Base-by-base conservation (phyloP, 2,113 vertebrate genomes). In the Sphaerodactylus townsendi region DNA sequence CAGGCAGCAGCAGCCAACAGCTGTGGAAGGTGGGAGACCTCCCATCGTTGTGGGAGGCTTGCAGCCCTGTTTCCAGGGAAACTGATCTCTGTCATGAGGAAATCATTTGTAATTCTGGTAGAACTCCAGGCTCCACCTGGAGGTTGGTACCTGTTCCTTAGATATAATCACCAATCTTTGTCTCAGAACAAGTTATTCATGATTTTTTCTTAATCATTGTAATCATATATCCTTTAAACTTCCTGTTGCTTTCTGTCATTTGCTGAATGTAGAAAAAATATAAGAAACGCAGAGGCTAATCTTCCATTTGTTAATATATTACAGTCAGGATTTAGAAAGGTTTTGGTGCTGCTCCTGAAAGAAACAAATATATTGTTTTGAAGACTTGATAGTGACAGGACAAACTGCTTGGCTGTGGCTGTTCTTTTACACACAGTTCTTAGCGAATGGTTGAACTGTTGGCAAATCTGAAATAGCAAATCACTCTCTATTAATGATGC, bases 401-500 rank as follows among this genome's bases (percentile, higher is more conserved):
- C 66, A 77, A 86, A 77, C 53, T 50, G 41, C 33, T 50, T 72
- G 6, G 39, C n/a, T 82, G 46, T 37, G 39, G 74, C n/a, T 35
- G n/a, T 37, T 71, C 53, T 46, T 70, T 82, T 72, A 48, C 28
- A 25, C 48, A 68, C 35, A 65, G 64, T 82, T 77, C 39, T 82
- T 86, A 48, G 53, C 30, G 75, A 50, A 81, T 48, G 33, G 41
- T 25, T 75, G 72, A 81, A 86, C 74, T 86, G 73, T n/a, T 50
- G 50, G 41, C 33, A 69, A 64, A 75, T 23, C 72, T 59, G 50
- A 81, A 81, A 39, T 30, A 81, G 65, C 53, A 86, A 82, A 77
- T 70, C 82, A 35, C 77, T 77, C 75, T 86, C 15, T 33, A 77
- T 65, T 79, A 86, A 37, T 77, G 48, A 65, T 64, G n/a, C 66